Evolutionary conservation across 2,888 invertebrate species (phyloP).

Genomic region (Priocnemis perturbator): DNA sequence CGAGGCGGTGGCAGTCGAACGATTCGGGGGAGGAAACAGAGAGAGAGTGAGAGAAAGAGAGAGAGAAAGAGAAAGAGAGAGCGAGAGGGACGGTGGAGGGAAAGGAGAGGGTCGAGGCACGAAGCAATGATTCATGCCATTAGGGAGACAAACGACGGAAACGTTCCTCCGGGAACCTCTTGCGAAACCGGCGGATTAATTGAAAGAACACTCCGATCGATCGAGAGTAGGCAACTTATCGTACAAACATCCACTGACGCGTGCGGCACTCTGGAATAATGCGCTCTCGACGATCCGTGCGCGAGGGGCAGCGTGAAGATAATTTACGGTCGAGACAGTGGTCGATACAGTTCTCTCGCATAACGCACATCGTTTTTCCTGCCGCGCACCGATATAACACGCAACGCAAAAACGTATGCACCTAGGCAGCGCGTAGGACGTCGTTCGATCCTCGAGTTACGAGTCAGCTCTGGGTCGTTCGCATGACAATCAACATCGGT

Average conservation of each 20-base stretch:
- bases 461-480: no score
- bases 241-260: slow-evolving; percentile 13
- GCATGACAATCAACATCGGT: no score
- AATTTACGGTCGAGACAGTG: no score
- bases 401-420: no score
- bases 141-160: slow-evolving; percentile 37
- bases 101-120: slow-evolving; percentile 1
- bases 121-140: slow-evolving; percentile 30
- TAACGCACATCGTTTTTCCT: no score
- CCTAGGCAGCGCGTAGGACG: no score
- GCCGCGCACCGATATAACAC: no score
- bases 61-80: not conserved
- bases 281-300: no score
- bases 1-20: no score
- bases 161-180: slow-evolving; percentile 31
- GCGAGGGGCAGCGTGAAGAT: no score
- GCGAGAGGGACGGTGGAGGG: not conserved
- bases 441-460: no score
- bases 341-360: no score
- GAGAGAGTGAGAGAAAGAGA: not conserved
- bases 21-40: not conserved
- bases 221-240: slow-evolving; percentile 50
- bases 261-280: not conserved
- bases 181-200: slow-evolving; percentile 42
- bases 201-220: slow-evolving; percentile 47